phyloP scores from a whole-genome alignment of 2,113 vertebrate species.

The Carassius gibelio region DNA sequence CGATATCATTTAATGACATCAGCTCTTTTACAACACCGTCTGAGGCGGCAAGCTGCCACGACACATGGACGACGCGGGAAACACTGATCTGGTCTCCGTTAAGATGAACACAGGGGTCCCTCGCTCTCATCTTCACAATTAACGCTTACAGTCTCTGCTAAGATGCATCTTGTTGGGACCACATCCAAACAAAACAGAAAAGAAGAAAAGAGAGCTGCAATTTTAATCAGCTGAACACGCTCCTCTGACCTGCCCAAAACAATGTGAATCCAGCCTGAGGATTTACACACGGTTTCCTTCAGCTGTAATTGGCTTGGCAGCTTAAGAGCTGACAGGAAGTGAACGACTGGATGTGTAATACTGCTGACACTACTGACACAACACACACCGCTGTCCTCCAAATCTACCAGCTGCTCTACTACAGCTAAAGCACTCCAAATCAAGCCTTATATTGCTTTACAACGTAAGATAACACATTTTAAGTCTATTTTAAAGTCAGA shows the following conservation, averaged over 20 bases:
- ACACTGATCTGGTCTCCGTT: slow-evolving; percentile 57
- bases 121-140: slow-evolving; percentile 56
- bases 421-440: not conserved
- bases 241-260: slow-evolving; percentile 57
- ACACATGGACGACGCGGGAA: slow-evolving; percentile 52
- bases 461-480: not conserved
- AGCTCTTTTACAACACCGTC: slow-evolving; percentile 60
- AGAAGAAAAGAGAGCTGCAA: slow-evolving; percentile 50
- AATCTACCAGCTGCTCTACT: slow-evolving; percentile 5
- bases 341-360: slow-evolving; percentile 51
- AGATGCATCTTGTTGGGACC: slow-evolving; percentile 57
- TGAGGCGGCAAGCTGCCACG: slow-evolving; percentile 44
- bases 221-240: slow-evolving; percentile 61
- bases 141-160: slow-evolving; percentile 49
- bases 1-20: slow-evolving; percentile 70
- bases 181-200: slow-evolving; percentile 56
- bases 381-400: slow-evolving; percentile 32
- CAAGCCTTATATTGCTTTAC: not conserved
- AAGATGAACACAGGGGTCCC: slow-evolving; percentile 46
- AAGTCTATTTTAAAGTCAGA: not conserved
- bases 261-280: slow-evolving; percentile 49
- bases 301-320: slow-evolving; percentile 59
- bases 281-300: slow-evolving; percentile 49
- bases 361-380: slow-evolving; percentile 45
- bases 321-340: slow-evolving; percentile 47